These are phyloP conservation scores for Diogma glabrata DNA, from an alignment of 2,888 invertebrate genomes.

Conservation along the genomic window DNA sequence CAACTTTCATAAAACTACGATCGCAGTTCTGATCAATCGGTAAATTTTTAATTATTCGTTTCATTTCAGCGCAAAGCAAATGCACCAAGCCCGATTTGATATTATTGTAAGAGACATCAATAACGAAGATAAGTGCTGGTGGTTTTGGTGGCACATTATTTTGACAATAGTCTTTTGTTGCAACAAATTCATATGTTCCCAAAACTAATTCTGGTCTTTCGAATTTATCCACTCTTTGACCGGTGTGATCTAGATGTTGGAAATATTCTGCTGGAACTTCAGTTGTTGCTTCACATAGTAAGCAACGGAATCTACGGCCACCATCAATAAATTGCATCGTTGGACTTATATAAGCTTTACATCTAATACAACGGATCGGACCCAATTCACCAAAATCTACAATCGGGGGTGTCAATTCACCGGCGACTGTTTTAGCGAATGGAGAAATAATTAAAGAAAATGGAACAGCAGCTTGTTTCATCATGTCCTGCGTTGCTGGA, in stretches of 20 bases:
- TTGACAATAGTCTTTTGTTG: conserved; percentile 95
- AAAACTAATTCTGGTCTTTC: conserved; percentile 86
- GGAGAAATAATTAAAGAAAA: conserved; percentile 82
- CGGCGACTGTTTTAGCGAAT: conserved; percentile 64
- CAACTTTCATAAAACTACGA: conserved; percentile 69
- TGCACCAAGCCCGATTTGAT: conserved; percentile 85
- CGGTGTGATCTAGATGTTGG: conserved; percentile 85
- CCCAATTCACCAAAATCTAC: conserved; percentile 87
- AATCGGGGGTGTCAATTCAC: conserved; percentile 71
- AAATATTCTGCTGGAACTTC: conserved; percentile 94
- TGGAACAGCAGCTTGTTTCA: conserved; percentile 90
- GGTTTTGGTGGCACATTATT: conserved; percentile 82
- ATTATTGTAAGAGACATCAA: conserved; percentile 96
- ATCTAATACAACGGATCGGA: conserved; percentile 91
- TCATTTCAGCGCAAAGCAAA: conserved; percentile 78
- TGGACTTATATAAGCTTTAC: conserved; percentile 99
- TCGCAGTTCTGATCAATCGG: conserved; percentile 68
- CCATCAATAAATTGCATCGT: conserved; percentile 98
- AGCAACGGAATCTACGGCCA: conserved; percentile 88
- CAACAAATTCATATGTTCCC: conserved; percentile 93
- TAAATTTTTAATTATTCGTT: conserved; percentile 62
- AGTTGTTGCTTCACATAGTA: conserved; percentile 90
- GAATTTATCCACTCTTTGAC: conserved; percentile 72
- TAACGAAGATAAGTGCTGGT: conserved; percentile 90
- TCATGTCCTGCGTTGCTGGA: conserved; percentile 84